Evolutionary conservation across 2,888 invertebrate genomes (phyloP), one percentile per base, ranked within the genome.

Genomic region (Hypomecis atomaria): DNA sequence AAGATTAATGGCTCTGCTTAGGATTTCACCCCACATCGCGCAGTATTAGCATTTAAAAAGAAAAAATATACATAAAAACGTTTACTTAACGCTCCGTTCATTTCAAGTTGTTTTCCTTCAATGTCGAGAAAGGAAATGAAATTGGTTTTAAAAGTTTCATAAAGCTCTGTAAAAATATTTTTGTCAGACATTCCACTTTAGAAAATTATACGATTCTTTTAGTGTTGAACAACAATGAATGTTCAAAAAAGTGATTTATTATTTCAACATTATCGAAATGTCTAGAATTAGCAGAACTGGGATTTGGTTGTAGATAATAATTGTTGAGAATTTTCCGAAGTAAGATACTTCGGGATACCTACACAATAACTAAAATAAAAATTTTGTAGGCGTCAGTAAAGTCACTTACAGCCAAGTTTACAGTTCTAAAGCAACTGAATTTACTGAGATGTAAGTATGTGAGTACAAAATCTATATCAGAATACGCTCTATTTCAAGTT

Each of bases 31-130:
- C 71, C 71, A 71, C 71, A 73, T 75, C 68, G 65, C 54, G 62
- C 70, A 53, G 71, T 81, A 81, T 84, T 82, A 76, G 77, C 79
- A 84, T 84, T 82, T 78, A 78, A 81, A 83, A 81, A 79, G 77
- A 74, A 76, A 78, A 80, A 77, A 78, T 79, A 77, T 80, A 79
- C 77, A 81, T 83, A 78, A 78, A 78, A 81, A 80, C 77, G 80
- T 81, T 81, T 74, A 78, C 80, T 75, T 72, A 75, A 72, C 74
- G 70, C 67, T 70, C 70, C 78, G 73, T 76, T 83, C 77, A 76
- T 78, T 80, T 78, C 65, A 66, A 71, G 73, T 78, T 80, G 74
- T 80, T 83, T 81, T 76, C 70, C 74, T 71, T 76, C 73, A 71
- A 77, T 70, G 71, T 72, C 56, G 76, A 71, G 74, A 75, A 79